phyloP scores from a whole-genome alignment of 2,888 invertebrate genomes.

The Parapristionchus giblindavisi region DNA sequence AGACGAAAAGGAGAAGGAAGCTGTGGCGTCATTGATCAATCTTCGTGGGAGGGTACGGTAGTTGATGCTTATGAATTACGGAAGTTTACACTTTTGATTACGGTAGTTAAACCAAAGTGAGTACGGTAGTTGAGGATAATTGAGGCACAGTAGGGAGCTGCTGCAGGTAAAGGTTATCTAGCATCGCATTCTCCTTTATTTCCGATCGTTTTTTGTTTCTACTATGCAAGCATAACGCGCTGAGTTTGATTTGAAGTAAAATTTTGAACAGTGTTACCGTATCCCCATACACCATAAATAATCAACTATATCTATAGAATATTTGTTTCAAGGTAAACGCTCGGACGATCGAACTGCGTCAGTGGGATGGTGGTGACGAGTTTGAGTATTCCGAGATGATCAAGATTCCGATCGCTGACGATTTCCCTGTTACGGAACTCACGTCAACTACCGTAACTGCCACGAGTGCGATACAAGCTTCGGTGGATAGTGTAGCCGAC shows the following conservation, averaged over 20 bases:
- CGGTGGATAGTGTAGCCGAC: background rate
- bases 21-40: constrained; percentile 25
- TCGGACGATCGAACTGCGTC: constrained; percentile 23
- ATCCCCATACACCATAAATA: background rate
- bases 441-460: background rate
- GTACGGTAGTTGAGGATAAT: background rate
- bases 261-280: background rate
- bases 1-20: constrained; percentile 29
- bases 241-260: too few species aligned
- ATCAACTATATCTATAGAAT: background rate
- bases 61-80: background rate
- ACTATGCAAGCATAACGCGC: too few species aligned
- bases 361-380: constrained; percentile 42
- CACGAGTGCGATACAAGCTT: background rate
- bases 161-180: too few species aligned
- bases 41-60: constrained; percentile 41
- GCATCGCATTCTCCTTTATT: too few species aligned
- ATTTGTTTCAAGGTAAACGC: constrained; percentile 40
- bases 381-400: constrained; percentile 36
- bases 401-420: background rate
- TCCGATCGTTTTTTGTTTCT: too few species aligned
- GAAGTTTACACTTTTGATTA: too few species aligned
- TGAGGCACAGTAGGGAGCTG: background rate
- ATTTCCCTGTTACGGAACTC: background rate
- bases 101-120: background rate